Conservation (phyloP, 1,140 invertebrate genomes). For the Leptonema lineaticorne region DNA sequence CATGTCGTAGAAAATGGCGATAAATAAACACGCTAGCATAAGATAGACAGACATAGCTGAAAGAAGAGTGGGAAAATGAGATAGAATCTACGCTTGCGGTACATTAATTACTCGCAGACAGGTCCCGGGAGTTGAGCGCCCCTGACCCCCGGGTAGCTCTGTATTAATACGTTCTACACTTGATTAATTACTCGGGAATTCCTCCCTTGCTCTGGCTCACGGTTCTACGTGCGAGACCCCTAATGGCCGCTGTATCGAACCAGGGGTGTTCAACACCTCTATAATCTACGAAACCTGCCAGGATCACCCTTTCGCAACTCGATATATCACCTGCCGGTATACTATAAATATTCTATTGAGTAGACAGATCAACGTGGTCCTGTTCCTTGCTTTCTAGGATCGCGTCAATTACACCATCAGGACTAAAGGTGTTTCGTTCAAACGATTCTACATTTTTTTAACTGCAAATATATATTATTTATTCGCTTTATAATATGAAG, state of each 20-base stretch:
- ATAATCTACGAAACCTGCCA: background rate
- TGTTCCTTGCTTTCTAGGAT: too few relatives aligned
- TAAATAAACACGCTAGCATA: conserved; percentile 10
- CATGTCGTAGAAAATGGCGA: background rate
- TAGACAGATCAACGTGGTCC: too few relatives aligned
- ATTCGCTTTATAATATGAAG: too few relatives aligned
- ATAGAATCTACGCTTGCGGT: too few relatives aligned
- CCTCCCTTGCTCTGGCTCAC: background rate
- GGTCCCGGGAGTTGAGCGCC: conserved; percentile 2
- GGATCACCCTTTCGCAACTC: background rate
- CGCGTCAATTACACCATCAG: too few relatives aligned
- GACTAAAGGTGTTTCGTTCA: too few relatives aligned
- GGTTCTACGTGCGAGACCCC: background rate
- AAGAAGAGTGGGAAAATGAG: background rate
- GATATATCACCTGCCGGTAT: background rate
- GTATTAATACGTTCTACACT: conserved; percentile 24
- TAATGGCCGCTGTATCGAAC: background rate
- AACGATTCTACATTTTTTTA: too few relatives aligned
- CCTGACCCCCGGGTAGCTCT: background rate
- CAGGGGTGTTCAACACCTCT: background rate
- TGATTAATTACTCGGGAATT: conserved; percentile 25
- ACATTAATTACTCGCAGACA: conserved; percentile 22
- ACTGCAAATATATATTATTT: too few relatives aligned
- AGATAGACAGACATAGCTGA: too few relatives aligned
- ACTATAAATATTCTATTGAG: background rate